Base-by-base conservation (phyloP, 1,140 invertebrate species). In the Homarus americanus region DNA sequence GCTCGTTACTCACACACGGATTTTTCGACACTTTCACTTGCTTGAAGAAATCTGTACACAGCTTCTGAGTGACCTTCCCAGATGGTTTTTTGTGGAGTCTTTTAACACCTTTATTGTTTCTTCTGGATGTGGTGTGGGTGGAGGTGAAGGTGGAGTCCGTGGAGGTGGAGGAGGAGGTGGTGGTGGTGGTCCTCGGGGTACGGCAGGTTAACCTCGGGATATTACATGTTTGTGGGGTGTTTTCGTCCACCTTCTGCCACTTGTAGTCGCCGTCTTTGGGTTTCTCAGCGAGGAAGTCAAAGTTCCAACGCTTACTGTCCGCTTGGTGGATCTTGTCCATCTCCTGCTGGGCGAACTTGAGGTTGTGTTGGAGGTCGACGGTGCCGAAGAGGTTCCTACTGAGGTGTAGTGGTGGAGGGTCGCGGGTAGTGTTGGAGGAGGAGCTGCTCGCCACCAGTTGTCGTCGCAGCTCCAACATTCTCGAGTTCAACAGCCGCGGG, bases 31-130 rank as follows among this genome's bases (percentile, higher is more conserved):
- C 20, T 28, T 79, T 79, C 24, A 44, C 44, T n/a, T 28, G 40
- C 20, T n/a, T 79, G 76, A 79, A 79, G 76, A n/a, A 79, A 28
- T 79, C 76, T 32, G 76, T 79, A 34, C 76, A 79, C 3, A 79
- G 76, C 20, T 49, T 79, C 41, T 79, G 76, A 9, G 40, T 41
- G 20, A 15, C 17, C 76, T 79, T 79, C 24, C 24, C 7, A 32
- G 28, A 28, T 32, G 5, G 5, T 5, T 32, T 69, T 9, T 28
- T 32, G n/a, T 24, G 0, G 5, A 69, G 63, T 32, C 63, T 17
- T 10, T 69, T 69, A 5, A 69, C 3, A 24, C 3, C 28, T 32
- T 69, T 69, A 28, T 12, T 32, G 1, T 24, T 69, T 32, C 63
- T 69, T 10, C n/a, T 28, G n/a, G 63, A 28, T 9, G n/a, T 24